Conservation (phyloP, 2,113 vertebrate genomes). For the Varanus komodoensis region DNA sequence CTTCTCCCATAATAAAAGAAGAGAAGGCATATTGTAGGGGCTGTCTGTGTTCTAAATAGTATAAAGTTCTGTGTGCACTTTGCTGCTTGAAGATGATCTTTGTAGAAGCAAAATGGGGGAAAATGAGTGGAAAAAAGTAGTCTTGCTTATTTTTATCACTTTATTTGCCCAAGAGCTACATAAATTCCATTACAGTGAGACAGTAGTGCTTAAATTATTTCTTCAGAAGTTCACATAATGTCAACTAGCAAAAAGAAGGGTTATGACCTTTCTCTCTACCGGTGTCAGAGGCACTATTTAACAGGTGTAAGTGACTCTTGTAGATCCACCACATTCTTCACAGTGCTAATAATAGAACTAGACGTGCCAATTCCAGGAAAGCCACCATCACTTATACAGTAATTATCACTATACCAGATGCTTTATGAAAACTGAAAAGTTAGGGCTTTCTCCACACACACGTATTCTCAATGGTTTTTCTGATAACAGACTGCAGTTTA, state of each 20-base stretch:
- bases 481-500: not conserved
- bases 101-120: not conserved
- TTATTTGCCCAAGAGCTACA: not conserved
- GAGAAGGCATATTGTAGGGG: not conserved
- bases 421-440: not conserved
- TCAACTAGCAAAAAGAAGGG: not conserved
- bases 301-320: slow-evolving; percentile 4
- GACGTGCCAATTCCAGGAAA: not conserved
- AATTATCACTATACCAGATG: not conserved
- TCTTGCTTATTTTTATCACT: not conserved
- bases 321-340: not conserved
- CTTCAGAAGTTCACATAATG: not conserved
- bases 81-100: not conserved
- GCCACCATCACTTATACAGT: not conserved
- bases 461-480: not conserved
- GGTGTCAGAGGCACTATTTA: not conserved
- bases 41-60: not conserved
- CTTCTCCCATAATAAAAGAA: not conserved
- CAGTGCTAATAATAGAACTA: not conserved
- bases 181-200: not conserved
- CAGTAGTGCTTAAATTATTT: not conserved
- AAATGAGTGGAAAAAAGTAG: not conserved
- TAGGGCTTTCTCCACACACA: not conserved
- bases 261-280: not conserved
- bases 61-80: not conserved